phyloP scores from a whole-genome alignment of 2,797 vertebrate genomes.

The Bryconaethiops microstoma region DNA sequence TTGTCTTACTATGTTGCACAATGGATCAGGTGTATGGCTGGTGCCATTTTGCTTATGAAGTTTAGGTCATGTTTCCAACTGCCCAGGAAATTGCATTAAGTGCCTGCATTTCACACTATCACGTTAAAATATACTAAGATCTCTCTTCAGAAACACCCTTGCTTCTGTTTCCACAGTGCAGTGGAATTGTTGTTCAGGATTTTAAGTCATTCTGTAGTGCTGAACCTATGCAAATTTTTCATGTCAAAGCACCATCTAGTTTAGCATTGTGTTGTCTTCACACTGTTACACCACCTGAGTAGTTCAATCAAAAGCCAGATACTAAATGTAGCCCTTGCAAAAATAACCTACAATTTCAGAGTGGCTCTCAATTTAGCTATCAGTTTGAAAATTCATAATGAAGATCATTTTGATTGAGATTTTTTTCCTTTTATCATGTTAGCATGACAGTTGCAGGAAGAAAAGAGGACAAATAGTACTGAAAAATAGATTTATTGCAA shows the following conservation, averaged over 20 bases:
- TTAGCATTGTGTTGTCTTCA: not conserved
- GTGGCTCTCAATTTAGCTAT: not conserved
- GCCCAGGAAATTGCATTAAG: not conserved
- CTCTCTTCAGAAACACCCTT: no score
- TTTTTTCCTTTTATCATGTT: slow-evolving; percentile 51
- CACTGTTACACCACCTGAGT: not conserved
- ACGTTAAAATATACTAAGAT: not conserved
- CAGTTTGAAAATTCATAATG: slow-evolving; percentile 33
- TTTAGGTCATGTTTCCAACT: not conserved
- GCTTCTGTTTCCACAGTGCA: not conserved
- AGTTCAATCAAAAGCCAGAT: slow-evolving; percentile 6
- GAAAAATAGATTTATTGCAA: slow-evolving; percentile 57
- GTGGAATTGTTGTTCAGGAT: not conserved
- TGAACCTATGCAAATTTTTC: not conserved
- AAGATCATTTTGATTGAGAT: slow-evolving; percentile 50
- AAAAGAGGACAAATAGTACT: slow-evolving; percentile 34
- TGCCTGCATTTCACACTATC: not conserved
- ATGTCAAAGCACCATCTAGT: not conserved
- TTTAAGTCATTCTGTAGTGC: not conserved
- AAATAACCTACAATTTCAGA: not conserved
- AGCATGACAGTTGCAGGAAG: slow-evolving; percentile 38
- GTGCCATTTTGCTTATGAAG: not conserved
- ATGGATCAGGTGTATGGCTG: slow-evolving; percentile 17
- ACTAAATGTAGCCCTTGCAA: slow-evolving; percentile 3
- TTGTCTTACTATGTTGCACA: slow-evolving; percentile 27